A percentile compares a stretch with the other conserved stretches of the same genome.
Evolutionary conservation across 37 sponge, comb jelly and placozoan genomes (phyloP).

Genomic region (Halisarca cf. caerulea): DNA sequence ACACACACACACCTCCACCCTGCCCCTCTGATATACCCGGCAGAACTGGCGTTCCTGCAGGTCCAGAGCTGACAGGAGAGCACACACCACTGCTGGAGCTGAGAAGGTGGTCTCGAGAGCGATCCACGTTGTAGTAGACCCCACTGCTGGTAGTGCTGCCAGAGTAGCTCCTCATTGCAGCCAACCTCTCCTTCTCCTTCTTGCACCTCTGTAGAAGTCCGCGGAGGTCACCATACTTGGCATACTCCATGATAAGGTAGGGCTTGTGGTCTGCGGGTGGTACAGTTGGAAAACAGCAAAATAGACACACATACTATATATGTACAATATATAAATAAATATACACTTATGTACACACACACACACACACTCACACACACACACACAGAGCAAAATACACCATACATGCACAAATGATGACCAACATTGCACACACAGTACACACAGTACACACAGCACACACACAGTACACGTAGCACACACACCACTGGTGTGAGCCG

Average conservation of each 20-base stretch:
- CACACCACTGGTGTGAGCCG: too few species aligned
- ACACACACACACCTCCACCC: neutral
- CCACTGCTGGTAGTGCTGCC: neutral
- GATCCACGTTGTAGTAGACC: neutral
- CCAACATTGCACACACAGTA: too few species aligned
- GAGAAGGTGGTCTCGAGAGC: neutral
- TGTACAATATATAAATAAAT: too few species aligned
- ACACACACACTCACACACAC: too few species aligned
- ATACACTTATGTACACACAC: too few species aligned
- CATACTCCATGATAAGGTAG: conserved; percentile 68
- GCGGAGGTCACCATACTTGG: conserved; percentile 52
- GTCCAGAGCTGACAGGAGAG: neutral
- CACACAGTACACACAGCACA: too few species aligned
- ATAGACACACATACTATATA: too few species aligned
- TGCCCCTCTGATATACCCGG: neutral
- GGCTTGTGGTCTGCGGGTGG: conserved; percentile 33
- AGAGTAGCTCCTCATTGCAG: neutral
- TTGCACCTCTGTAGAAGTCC: conserved; percentile 52
- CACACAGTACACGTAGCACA: too few species aligned
- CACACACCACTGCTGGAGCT: neutral
- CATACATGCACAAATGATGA: too few species aligned
- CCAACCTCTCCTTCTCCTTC: neutral
- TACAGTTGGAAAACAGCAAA: too few species aligned
- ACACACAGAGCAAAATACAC: too few species aligned
- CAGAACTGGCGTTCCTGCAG: neutral